Base-by-base conservation (phyloP, 2,113 vertebrate genomes). In the Campylorhamphus procurvoides region DNA sequence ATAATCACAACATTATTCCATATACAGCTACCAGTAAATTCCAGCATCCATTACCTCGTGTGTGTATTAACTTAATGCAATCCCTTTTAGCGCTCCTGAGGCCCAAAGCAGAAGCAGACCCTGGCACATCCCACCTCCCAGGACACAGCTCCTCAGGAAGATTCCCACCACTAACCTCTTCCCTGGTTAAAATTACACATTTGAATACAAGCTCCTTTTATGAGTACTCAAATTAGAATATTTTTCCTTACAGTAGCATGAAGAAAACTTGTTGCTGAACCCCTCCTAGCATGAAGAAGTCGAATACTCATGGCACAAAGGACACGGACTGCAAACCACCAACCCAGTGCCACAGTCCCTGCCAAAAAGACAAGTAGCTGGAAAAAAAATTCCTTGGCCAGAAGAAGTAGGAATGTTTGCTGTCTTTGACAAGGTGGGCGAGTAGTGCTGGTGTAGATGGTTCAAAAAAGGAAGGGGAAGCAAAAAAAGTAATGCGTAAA, bases 1-100 rank as follows among this genome's bases (percentile, higher is more conserved):
- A 59, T 0, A 68, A 14, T 18, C 1, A 0, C 20, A 39, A 17
- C 0, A 1, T 23, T n/a, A 72, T 16, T 84, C 28, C 58, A 27
- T 3, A 1, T 4, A 31, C 3, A 76, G 53, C n/a, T 15, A 4
- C 1, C 2, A 2, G 80, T 49, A 56, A 73, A 73, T 60, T 55
- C 53, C 59, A 62, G 44, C 19, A 33, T 2, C 59, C 77, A 16
- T 25, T 13, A 44, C 27, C 27, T 64, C 27, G 3, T 5, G 10
- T 2, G 1, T 6, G 5, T 8, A 7, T 27, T 14, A 27, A 24
- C 18, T 68, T 20, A 31, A 24, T 8, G 20, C 18, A n/a, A 35
- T 14, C 53, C 55, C 6, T 33, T 46, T 69, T 2, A 81, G 60
- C 44, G 15, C 39, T 9, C n/a, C 19, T 2, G 1, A 44, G 35